Evolutionary conservation across 2,797 vertebrate species (phyloP).

Genomic region (Urocyon cinereoargenteus): DNA sequence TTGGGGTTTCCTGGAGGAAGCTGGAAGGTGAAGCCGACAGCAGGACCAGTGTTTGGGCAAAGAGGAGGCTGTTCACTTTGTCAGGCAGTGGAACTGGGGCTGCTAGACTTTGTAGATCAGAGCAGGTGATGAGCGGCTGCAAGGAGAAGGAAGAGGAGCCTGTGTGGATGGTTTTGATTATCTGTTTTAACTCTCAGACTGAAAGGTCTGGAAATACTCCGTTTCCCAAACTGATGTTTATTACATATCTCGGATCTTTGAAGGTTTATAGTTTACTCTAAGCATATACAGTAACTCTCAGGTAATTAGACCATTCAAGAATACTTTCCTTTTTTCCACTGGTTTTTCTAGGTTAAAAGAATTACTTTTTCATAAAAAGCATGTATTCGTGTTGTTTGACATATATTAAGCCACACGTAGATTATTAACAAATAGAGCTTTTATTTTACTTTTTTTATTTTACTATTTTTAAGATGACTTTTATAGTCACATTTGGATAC

Average conservation of each 20-base stretch:
- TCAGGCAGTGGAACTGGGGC: not conserved
- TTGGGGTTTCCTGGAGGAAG: not conserved
- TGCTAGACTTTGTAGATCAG: not conserved
- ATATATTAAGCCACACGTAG: constrained; percentile 3
- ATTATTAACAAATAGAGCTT: not conserved
- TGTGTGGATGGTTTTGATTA: not conserved
- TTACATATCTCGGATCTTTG: not conserved
- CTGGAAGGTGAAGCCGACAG: not conserved
- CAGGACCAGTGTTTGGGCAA: not conserved
- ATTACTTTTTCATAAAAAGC: constrained; percentile 15
- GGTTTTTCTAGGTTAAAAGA: not conserved
- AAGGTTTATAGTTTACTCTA: not conserved
- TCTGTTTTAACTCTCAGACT: not conserved
- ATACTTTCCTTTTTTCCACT: not conserved
- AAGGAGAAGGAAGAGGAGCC: not conserved
- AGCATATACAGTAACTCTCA: not conserved
- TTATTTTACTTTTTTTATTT: not conserved
- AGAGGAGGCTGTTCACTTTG: not conserved
- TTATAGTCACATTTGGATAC: not conserved
- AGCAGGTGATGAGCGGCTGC: not conserved
- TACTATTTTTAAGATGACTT: constrained; percentile 2
- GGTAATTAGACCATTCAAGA: not conserved
- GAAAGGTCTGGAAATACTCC: not conserved
- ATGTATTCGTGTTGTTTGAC: not conserved
- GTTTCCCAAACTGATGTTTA: not conserved